Conservation (phyloP, 2,888 invertebrate genomes). For the Anarsia innoxiella region DNA sequence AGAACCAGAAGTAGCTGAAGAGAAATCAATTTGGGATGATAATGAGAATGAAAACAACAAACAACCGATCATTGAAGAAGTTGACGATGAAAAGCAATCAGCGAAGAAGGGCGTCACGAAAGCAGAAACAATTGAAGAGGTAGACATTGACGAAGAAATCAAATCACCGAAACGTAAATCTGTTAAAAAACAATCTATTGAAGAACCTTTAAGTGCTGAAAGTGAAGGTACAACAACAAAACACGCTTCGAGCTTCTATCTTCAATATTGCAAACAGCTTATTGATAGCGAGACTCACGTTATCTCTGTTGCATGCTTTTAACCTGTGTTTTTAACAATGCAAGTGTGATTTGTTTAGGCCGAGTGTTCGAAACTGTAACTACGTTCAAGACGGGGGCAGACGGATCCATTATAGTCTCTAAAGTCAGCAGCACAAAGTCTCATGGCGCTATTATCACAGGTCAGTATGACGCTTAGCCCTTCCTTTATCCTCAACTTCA, state of each 20-base stretch:
- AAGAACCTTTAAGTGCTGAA: slow-evolving; percentile 68
- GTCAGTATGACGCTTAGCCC: slow-evolving; percentile 70
- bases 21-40: slow-evolving; percentile 59
- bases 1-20: slow-evolving; percentile 44
- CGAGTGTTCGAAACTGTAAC: slow-evolving; percentile 73
- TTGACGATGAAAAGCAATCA: slow-evolving; percentile 37
- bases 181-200: slow-evolving; percentile 55
- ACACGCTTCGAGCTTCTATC: slow-evolving; percentile 52
- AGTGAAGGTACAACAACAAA: slow-evolving; percentile 61
- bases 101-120: slow-evolving; percentile 46
- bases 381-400: slow-evolving; percentile 67
- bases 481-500: slow-evolving; percentile 37
- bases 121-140: slow-evolving; percentile 54
- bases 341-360: slow-evolving; percentile 73
- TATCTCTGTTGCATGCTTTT: slow-evolving; percentile 63
- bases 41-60: slow-evolving; percentile 49
- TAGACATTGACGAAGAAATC: slow-evolving; percentile 46
- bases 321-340: slow-evolving; percentile 64
- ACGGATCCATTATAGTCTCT: slow-evolving; percentile 66
- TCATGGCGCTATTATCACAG: slow-evolving; percentile 78
- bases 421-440: slow-evolving; percentile 78
- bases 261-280: slow-evolving; percentile 62
- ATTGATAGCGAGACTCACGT: slow-evolving; percentile 42
- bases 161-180: slow-evolving; percentile 61
- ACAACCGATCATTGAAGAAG: slow-evolving; percentile 42